Evolutionary conservation across 2,888 invertebrate species (phyloP), one percentile per base, ranked within the genome.

Genomic region (Anthophora plumipes): DNA sequence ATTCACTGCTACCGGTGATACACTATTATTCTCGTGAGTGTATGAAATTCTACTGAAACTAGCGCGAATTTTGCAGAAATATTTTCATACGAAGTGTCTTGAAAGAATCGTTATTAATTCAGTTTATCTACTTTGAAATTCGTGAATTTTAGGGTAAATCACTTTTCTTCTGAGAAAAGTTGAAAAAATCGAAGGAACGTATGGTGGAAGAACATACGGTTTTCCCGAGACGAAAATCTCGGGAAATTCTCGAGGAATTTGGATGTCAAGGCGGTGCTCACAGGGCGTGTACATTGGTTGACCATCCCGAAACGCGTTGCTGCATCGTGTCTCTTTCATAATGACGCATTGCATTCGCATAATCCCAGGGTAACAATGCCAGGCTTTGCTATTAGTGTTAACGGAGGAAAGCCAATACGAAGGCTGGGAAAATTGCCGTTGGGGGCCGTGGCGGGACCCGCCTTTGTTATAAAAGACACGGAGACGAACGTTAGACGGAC

Each of bases 401-500:
- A 85, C 76, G 43, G 81, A 77, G 80, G 79, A 72, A 80, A 84
- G 75, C 86, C 84, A 87, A 82, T 84, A 80, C 84, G 83, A 78
- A 77, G 77, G 76, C 80, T 76, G 84, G 85, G 83, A 87, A 88
- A 82, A 74, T 69, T 61, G 48, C 17, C 22, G 70, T 55, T 64
- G 82, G 88, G 88, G 88, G 70, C 68, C 43, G 67, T 37, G 17
- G 68, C 73, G 77, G 84, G 82, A 82, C 76, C 64, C 76, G 86
- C 70, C 82, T 89, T 88, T 82, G 79, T 88, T 90, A 91, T 91
- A 91, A 90, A 91, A 90, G 88, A 86, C 86, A 64, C 55, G 37
- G 75, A 66, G 52, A 63, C 71, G 8, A 22, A 67, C 72, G 77
- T 74, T 69, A 55, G 66, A 71, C 74, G 57, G 63, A 80, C 84